phyloP scores from a whole-genome alignment of 2,888 invertebrate genomes.

The Eupeodes latifasciatus region DNA sequence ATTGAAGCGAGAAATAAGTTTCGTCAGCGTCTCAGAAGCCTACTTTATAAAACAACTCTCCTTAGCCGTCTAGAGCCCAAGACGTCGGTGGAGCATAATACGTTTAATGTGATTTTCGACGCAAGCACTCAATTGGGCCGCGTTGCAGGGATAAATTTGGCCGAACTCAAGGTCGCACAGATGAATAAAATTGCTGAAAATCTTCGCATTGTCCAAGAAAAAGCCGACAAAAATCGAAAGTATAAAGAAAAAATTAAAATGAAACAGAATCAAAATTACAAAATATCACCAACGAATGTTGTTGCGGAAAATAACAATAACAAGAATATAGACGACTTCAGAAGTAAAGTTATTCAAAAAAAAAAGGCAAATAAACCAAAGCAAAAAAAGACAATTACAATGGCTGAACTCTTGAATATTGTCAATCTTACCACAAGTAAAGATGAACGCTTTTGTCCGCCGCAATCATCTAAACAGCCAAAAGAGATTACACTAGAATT shows the following conservation, averaged over 20 bases:
- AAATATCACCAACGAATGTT: not conserved
- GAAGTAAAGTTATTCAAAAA: not conserved
- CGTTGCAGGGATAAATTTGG: conserved; percentile 30
- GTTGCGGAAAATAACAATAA: not conserved
- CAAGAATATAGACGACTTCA: not conserved
- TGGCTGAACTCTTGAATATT: not conserved
- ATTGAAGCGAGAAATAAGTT: conserved; percentile 78
- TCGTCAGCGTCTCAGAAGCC: conserved; percentile 79
- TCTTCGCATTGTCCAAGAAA: conserved; percentile 29
- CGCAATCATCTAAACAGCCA: not conserved
- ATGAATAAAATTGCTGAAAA: conserved; percentile 50
- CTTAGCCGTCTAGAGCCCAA: conserved; percentile 80
- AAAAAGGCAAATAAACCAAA: not conserved
- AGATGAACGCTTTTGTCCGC: too few relatives aligned
- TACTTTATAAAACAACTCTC: conserved; percentile 80
- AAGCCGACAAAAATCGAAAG: conserved; percentile 18
- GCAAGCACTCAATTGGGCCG: not conserved
- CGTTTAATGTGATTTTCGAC: conserved; percentile 46
- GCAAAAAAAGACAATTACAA: not conserved
- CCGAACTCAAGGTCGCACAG: conserved; percentile 50
- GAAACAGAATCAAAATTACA: not conserved
- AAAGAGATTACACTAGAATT: not conserved
- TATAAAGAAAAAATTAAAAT: conserved; percentile 9
- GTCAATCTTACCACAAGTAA: not conserved
- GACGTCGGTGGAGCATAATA: conserved; percentile 10